Evolutionary conservation across 2,888 invertebrate species (phyloP).

Genomic region (Merodon equestris): DNA sequence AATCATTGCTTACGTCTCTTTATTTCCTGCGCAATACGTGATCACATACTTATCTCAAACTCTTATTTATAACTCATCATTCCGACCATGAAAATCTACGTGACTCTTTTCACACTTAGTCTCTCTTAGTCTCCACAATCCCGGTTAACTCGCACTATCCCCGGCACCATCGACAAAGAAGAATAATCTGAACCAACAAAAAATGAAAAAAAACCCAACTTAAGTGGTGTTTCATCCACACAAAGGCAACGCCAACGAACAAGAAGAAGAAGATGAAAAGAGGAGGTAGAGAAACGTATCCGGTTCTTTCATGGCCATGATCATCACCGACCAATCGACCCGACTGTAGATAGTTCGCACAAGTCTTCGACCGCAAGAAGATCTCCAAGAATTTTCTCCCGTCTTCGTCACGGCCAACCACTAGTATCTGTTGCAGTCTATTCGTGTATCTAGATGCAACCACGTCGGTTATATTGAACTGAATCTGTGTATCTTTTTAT

Average conservation of each 20-base stretch:
- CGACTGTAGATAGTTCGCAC: constrained; percentile 59
- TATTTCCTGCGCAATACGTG: constrained; percentile 15
- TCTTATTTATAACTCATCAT: constrained; percentile 24
- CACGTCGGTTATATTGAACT: constrained; percentile 31
- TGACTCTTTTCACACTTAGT: constrained; percentile 17
- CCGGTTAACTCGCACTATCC: constrained; percentile 3
- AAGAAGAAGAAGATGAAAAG: no score
- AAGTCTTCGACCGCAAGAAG: constrained; percentile 68
- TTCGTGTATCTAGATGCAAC: no score
- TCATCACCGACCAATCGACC: constrained; percentile 48
- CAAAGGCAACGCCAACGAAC: no score
- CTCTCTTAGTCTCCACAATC: constrained; percentile 34
- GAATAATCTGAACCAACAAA: background rate
- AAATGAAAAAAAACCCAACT: no score
- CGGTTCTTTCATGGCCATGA: constrained; percentile 66
- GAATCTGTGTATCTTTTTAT: constrained; percentile 11
- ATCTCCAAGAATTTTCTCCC: constrained; percentile 48
- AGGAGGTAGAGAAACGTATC: constrained; percentile 23
- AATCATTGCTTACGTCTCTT: constrained; percentile 19
- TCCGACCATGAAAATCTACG: constrained; percentile 28
- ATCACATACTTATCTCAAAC: constrained; percentile 28
- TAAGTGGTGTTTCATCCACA: no score
- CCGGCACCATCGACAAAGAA: background rate
- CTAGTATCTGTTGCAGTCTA: constrained; percentile 42
- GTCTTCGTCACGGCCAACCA: constrained; percentile 11